Evolutionary conservation across 2,797 vertebrate genomes (phyloP).

Genomic region (Ptychobarbus kaznakovi): DNA sequence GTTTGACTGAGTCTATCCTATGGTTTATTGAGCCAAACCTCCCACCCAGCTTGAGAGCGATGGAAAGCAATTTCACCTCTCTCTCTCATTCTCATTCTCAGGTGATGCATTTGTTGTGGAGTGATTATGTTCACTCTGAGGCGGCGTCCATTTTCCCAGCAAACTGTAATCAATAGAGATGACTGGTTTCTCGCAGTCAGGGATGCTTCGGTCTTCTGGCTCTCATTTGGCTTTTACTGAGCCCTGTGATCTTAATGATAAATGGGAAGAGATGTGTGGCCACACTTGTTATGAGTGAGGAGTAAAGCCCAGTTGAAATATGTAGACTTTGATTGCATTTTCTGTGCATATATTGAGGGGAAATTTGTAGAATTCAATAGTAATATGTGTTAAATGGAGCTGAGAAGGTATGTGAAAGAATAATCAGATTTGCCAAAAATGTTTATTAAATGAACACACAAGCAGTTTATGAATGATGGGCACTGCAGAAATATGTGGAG

Average conservation of each 20-base stretch:
- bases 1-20: conserved; percentile 40
- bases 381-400: conserved; percentile 28
- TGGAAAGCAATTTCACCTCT: conserved; percentile 48
- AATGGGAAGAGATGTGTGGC: neutral
- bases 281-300: conserved; percentile 2
- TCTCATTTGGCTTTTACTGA: conserved; percentile 26
- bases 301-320: neutral
- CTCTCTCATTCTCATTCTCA: conserved; percentile 47
- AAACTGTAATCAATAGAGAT: conserved; percentile 54
- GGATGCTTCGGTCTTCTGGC: conserved; percentile 25
- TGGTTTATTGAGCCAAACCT: conserved; percentile 48
- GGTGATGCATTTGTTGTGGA: conserved; percentile 52
- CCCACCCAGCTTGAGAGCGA: conserved; percentile 49
- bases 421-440: neutral
- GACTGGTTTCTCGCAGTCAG: conserved; percentile 41
- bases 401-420: neutral
- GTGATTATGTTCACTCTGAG: conserved; percentile 50
- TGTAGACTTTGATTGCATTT: neutral
- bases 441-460: neutral
- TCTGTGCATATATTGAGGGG: neutral
- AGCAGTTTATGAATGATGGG: neutral
- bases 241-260: conserved; percentile 12
- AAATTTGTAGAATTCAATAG: neutral
- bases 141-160: conserved; percentile 43
- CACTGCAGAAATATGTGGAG: neutral